A percentile compares a stretch with the other conserved stretches of the same genome.
These are phyloP conservation scores for Cactoblastis cactorum DNA, from an alignment of 2,888 invertebrate species.

Conservation along the genomic window DNA sequence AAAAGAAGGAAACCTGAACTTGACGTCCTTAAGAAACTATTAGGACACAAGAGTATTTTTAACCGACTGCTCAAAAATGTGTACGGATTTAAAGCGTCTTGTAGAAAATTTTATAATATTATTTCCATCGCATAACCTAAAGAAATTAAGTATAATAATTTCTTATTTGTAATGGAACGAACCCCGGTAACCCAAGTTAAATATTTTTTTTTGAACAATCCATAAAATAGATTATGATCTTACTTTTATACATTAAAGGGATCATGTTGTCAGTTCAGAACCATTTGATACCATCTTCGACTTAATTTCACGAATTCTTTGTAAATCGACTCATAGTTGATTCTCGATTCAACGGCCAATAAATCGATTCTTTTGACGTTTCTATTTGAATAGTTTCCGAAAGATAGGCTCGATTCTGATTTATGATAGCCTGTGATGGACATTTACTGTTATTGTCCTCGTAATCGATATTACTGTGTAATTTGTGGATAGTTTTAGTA, in stretches of 20 bases:
- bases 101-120: no score
- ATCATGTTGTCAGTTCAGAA: neutral
- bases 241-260: neutral
- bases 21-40: no score
- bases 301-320: neutral
- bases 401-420: constrained; percentile 1
- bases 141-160: no score
- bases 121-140: no score
- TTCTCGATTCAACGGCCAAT: neutral
- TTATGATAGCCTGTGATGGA: constrained; percentile 9
- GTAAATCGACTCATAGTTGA: neutral
- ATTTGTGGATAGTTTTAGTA: neutral
- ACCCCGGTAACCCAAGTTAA: no score
- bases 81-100: no score
- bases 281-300: neutral
- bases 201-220: no score
- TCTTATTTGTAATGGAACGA: no score
- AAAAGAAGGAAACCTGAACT: no score
- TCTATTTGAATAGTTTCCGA: constrained; percentile 1
- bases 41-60: no score
- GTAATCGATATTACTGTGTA: neutral
- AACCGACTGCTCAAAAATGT: no score
- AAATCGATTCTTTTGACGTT: constrained; percentile 7
- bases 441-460: constrained; percentile 1
- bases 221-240: neutral